Evolutionary conservation across 1,140 invertebrate genomes (phyloP), one percentile per base, ranked within the genome.

Genomic region (Ostrea edulis): DNA sequence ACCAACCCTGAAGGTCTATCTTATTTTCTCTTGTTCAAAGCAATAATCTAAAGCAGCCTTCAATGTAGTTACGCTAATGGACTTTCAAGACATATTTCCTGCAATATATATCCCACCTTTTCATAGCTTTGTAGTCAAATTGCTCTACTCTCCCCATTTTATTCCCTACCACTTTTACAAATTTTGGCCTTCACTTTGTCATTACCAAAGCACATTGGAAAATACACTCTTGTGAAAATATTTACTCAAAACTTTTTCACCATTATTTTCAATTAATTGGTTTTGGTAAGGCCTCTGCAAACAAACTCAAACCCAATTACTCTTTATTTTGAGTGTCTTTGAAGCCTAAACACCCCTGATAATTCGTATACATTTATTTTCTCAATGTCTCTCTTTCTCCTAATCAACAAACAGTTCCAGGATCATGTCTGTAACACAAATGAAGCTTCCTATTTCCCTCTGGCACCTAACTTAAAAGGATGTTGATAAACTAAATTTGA

Each of bases 351-450:
- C 68, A 77, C 68, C 68, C 68, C 68, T 35, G 68, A 77, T 77
- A 77, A 77, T 77, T 77, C 25, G 68, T 77, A 77, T 77, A 77
- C 68, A 77, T 77, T 77, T 77, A 77, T 77, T 77, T 77, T 77
- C 68, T 77, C 68, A 35, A 35, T 77, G 68, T 77, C 68, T 25
- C 68, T 77, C 68, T 77, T 44, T 29, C 25, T 62, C 25, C 68
- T 77, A 77, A 77, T 77, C 68, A 77, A 77, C 68, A 77, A 22
- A 35, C 22, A 25, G 25, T 77, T 77, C 25, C 68, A 77, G 68
- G 29, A 77, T 77, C 29, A 77, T 77, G 68, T 77, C 68, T 77
- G 25, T 62, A 77, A 77, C 68, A 14, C 11, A 77, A 77, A 77
- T 77, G 68, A 77, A 77, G 68, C 25, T 25, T 77, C 25, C 68